Base-by-base conservation (phyloP, 1,140 invertebrate species). In the Pararge aegeria region DNA sequence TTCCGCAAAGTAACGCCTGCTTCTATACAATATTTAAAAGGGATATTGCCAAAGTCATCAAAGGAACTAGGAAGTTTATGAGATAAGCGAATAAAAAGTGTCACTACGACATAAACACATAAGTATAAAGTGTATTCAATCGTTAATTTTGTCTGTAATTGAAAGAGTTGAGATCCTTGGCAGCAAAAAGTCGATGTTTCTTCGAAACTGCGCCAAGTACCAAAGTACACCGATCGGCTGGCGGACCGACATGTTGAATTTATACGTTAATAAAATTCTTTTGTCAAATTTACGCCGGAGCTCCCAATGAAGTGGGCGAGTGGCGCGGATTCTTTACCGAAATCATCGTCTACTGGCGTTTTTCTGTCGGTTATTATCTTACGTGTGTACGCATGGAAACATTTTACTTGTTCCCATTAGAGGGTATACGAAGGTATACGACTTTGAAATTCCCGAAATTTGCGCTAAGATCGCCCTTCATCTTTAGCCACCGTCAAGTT, bases 221-320 rank as follows among this genome's bases (percentile, higher is more conserved):
- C 73, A 73, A 79, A 78, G 71, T 75, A 66, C 72, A 77, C 77
- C 74, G 73, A 82, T 84, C 79, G 70, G 70, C 69, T 68, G 74
- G 73, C 66, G 69, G 65, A 34, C 42, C 15, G 63, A 65, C 79
- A 77, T 80, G 66, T 60, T 69, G 82, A 83, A 79, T 83, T 81
- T 86, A 83, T 86, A 82, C 85, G 81, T 86, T 88, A 79, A 79
- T 85, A 81, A 88, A 84, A 88, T 87, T 76, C 81, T 82, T 85
- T 81, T 87, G 83, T 87, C 85, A 87, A 85, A 87, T 86, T 84
- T 87, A 80, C 82, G 75, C 66, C 74, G 73, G 65, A 59, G 74
- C 74, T 83, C 75, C 76, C 70, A 74, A 78, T 78, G 78, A 77
- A 77, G 58, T 77, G 80, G 78, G 30, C 75, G 66, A 18, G 42